Percentiles rank a stretch among this genome's conserved stretches.
Evolutionary conservation across 1,140 invertebrate genomes (phyloP).

Genomic region (Drosophila tristis): DNA sequence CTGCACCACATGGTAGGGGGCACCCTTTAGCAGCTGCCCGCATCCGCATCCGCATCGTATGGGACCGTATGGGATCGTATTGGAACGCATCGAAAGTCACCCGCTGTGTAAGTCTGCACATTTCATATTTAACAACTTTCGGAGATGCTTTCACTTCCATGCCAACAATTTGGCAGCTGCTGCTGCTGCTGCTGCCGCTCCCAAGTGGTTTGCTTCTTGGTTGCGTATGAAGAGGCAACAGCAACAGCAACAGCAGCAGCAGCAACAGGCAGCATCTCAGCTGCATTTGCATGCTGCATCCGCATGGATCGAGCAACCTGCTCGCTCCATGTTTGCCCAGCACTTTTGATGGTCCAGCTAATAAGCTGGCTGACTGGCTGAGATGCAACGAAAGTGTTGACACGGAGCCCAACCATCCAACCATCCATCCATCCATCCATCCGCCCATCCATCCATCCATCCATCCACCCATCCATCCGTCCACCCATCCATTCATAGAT

Average conservation of each 20-base stretch:
- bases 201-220: conserved; percentile 37
- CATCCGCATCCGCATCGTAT: too few species aligned
- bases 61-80: neutral
- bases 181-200: conserved; percentile 13
- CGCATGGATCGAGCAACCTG: conserved; percentile 3
- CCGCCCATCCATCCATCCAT: neutral
- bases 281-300: conserved; percentile 42
- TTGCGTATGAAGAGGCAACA: conserved; percentile 22
- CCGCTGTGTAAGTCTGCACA: conserved; percentile 28
- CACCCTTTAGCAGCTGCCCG: too few species aligned
- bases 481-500: too few species aligned
- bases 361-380: conserved; percentile 22
- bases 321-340: conserved; percentile 10
- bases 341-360: conserved; percentile 12
- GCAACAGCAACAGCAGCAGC: conserved; percentile 6
- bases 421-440: neutral
- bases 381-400: conserved; percentile 15
- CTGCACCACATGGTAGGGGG: too few species aligned
- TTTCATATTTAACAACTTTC: conserved; percentile 74
- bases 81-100: conserved; percentile 9
- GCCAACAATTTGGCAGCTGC: conserved; percentile 63
- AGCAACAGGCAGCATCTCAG: conserved; percentile 14
- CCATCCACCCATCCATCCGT: neutral
- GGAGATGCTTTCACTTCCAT: conserved; percentile 76
- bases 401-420: neutral